These are phyloP conservation scores for Trachymyrmex cornetzi DNA, from an alignment of 1,140 invertebrate species.

Conservation along the genomic window DNA sequence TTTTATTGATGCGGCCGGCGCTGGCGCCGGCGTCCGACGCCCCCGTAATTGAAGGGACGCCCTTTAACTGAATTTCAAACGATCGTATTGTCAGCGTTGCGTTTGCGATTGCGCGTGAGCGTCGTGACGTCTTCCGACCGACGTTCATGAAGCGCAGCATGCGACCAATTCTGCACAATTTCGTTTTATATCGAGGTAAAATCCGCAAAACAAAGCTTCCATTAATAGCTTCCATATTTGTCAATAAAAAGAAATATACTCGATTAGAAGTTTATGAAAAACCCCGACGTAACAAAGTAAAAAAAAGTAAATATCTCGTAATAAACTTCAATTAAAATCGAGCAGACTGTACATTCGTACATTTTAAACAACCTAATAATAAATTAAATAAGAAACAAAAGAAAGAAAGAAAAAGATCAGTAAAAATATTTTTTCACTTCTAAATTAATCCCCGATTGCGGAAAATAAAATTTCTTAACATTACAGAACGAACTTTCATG, in stretches of 20 bases:
- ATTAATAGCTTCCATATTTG: neutral
- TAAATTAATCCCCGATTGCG: neutral
- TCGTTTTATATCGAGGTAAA: neutral
- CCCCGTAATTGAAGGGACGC: conserved; percentile 59
- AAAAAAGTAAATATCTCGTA: neutral
- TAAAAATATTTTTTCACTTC: neutral
- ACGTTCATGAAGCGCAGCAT: conserved; percentile 5
- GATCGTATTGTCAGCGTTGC: conserved; percentile 61
- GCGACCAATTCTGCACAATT: conserved; percentile 1
- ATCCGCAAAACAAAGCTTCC: neutral
- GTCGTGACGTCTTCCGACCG: conserved; percentile 34
- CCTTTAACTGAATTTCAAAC: conserved; percentile 64
- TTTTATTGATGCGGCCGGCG: conserved; percentile 58
- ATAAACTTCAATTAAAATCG: neutral
- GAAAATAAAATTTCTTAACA: neutral
- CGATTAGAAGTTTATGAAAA: neutral
- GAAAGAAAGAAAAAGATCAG: neutral
- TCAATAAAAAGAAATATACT: neutral
- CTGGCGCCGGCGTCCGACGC: conserved; percentile 57
- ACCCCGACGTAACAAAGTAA: neutral
- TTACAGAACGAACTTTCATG: neutral
- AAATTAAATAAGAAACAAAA: neutral
- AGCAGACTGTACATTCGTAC: neutral
- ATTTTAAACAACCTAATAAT: neutral
- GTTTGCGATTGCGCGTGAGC: conserved; percentile 47